Percentiles rank a stretch among this genome's conserved stretches.
These are phyloP conservation scores for Tachyglossus aculeatus DNA, from an alignment of 2,797 vertebrate species.

Conservation along the genomic window DNA sequence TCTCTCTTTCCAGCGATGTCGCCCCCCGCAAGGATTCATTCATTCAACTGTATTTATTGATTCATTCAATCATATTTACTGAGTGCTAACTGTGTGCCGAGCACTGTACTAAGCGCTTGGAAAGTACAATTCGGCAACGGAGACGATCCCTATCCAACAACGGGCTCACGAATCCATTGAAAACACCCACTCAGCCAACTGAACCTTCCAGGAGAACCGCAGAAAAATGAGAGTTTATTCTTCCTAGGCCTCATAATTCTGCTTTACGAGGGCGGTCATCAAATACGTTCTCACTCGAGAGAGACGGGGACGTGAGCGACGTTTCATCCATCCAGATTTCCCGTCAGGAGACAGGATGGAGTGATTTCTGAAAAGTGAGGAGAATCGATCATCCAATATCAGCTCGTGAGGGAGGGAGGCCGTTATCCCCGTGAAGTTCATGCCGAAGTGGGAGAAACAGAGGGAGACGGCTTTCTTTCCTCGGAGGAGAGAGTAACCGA, in stretches of 20 bases:
- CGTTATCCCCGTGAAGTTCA: not conserved
- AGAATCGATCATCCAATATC: slow-evolving; percentile 21
- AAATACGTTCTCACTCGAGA: slow-evolving; percentile 31
- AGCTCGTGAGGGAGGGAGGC: slow-evolving; percentile 10
- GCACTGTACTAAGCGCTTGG: no score
- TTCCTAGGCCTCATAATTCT: slow-evolving; percentile 32
- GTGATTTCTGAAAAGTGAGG: not conserved
- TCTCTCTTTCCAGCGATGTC: no score
- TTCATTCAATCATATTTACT: no score
- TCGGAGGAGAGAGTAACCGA: slow-evolving; percentile 13
- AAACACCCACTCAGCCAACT: no score
- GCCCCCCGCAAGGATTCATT: no score
- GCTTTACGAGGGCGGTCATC: slow-evolving; percentile 20
- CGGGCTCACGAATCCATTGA: no score
- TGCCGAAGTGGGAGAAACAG: not conserved
- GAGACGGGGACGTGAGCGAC: not conserved
- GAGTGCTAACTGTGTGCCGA: no score
- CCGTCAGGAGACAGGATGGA: not conserved
- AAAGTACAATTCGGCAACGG: no score
- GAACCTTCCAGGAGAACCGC: slow-evolving; percentile 27
- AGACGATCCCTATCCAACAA: no score
- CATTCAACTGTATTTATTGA: no score
- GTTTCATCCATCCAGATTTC: not conserved
- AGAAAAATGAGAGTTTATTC: slow-evolving; percentile 4
- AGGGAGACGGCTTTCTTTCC: slow-evolving; percentile 24